Percentiles rank a stretch among this genome's conserved stretches.
phyloP scores from a whole-genome alignment of 2,113 vertebrate genomes.

The Macrotus californicus region DNA sequence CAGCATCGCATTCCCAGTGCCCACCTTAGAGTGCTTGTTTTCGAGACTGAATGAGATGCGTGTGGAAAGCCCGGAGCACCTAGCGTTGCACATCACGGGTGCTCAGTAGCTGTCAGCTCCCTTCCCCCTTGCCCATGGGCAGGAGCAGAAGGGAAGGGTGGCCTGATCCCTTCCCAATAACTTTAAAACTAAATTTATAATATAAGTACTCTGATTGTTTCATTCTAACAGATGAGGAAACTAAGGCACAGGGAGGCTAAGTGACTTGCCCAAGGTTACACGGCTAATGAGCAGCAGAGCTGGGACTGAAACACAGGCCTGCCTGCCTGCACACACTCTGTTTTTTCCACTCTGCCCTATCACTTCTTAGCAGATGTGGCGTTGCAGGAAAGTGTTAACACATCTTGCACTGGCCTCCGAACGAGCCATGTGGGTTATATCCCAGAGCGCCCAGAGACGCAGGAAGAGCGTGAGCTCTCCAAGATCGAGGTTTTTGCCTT shows the following conservation, averaged over 20 bases:
- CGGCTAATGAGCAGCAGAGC: background rate
- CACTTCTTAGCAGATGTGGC: background rate
- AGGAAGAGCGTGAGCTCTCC: rapidly evolving
- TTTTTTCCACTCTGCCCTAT: background rate
- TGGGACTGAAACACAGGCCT: background rate
- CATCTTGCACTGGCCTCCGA: background rate
- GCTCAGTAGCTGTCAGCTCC: background rate
- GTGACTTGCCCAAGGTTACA: background rate
- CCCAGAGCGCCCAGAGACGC: background rate
- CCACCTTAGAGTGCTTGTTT: background rate
- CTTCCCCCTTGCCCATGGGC: background rate
- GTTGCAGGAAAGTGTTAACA: background rate
- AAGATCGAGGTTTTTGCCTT: background rate
- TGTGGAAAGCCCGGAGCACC: background rate
- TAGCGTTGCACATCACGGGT: rapidly evolving
- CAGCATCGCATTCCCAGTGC: background rate
- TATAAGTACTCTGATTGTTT: background rate
- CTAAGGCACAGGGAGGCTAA: background rate
- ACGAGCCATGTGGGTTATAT: background rate
- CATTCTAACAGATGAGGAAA: background rate
- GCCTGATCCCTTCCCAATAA: background rate
- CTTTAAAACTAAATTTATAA: background rate
- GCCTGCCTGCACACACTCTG: background rate
- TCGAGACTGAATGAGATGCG: background rate
- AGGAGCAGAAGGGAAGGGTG: background rate